Evolutionary conservation across 2,113 vertebrate genomes (phyloP), one percentile per base, ranked within the genome.

Genomic region (Pterocles orientalis): DNA sequence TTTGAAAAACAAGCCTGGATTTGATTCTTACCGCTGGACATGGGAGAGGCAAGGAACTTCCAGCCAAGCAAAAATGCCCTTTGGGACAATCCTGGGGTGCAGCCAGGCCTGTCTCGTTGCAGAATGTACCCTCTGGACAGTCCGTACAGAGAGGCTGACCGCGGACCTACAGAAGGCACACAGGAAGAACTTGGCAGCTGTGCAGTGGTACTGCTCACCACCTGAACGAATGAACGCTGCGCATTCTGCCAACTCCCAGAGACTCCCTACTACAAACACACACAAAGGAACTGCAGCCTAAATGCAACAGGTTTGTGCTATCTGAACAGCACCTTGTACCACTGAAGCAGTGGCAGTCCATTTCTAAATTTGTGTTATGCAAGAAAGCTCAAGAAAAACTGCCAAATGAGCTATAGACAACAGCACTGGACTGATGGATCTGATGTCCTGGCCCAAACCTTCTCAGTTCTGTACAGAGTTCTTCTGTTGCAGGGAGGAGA

Each of bases 61-160:
- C 97, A 57, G 97, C 43, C 70, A 96, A 98, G 96, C 99, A 99
- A 92, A 98, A 99, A 96, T 99, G 97, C 51, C 99, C 99, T 33
- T 96, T 96, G 48, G 98, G 99, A 94, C 99, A 99, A 24, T 93
- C 51, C 4, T 53, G 80, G 47, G 98, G 96, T 34, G 87, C 94
- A 62, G 97, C 97, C 96, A 99, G 85, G 68, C 98, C 98, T 19
- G 98, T 98, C 77, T 96, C 96, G 85, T 98, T 98, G 96, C 99
- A 99, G 86, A 99, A 97, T 12, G 95, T 97, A 8, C 99, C 99
- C 84, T 91, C 92, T 34, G 97, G 98, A 87, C 99, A 99, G 31
- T 94, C 93, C 68, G 97, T 95, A 45, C 99, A 99, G 13, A 88
- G 76, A 33, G 96, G 95, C 93, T 98, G 98, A 65, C 97, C 98